Base-by-base conservation (phyloP, 64 coral and sea anemone species). In the Catalaphyllia jardinei region DNA sequence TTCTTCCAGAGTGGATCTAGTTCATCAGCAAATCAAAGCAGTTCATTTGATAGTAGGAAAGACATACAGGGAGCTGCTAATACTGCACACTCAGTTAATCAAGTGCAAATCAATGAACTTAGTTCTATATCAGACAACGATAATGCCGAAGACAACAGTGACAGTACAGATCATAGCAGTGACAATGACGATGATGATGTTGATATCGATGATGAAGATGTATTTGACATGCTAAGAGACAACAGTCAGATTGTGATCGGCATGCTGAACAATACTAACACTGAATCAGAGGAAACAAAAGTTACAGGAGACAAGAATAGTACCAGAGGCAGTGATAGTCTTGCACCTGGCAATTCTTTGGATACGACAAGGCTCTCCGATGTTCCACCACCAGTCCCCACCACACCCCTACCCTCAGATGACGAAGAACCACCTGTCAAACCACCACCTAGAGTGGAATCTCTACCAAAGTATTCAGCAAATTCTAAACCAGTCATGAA, bases 201-300 rank as follows among this genome's bases (percentile, higher is more conserved):
- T 11, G 18, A 83, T 19, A 71, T 71, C 0, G 91, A 96, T 63
- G 95, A 96, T 65, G 49, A 91, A 28, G 92, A 96, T 78, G 95
- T 96, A 31, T 96, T 96, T 78, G 92, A 93, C 52, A 96, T 96
- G 95, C 78, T 96, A 16, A 67, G 87, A 31, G 95, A 96, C 81
- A 96, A 96, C 84, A 96, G 95, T 71, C 87, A 96, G 83, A 52
- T 90, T 61, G 79, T 88, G 10, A 91, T 91, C 22, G 62, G 86
- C 11, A 86, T 82, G 28, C 79, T 95, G 17, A 93, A 93, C 17
- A 82, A 90, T 30, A 61, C 73, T 14, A 77, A 89, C 24, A 3
- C 63, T 51, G 19, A 12, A 22, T 51, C 63, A 85, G 27, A 10
- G 46, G 81, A 17, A 71, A 50, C 11, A 69, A 63, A 17, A 7